Evolutionary conservation across 2,888 invertebrate species (phyloP), one percentile per base, ranked within the genome.

Genomic region (Caradrina kadenii): DNA sequence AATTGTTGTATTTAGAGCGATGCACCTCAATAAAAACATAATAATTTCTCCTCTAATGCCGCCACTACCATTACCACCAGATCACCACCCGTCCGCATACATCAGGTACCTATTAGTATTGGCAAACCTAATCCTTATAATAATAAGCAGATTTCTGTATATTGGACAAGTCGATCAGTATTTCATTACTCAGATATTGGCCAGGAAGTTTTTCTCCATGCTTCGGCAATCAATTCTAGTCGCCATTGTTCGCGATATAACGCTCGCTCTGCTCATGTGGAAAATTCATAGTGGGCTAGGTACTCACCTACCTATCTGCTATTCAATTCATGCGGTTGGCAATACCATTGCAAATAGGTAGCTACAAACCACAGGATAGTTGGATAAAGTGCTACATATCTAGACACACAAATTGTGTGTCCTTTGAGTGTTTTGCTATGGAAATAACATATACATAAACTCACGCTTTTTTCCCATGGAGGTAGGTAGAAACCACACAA

Each of bases 221-320:
- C 72, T 69, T 74, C 58, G 63, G 42, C 76, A 80, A 87, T 86
- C 86, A 82, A 88, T 90, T 88, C 71, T 77, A 82, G 78, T 72
- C 80, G 83, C 87, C 80, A 89, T 91, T 89, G 89, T 89, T 73
- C 53, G 68, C 63, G 31, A 63, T 73, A 76, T 73, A 80, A 69
- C 76, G 79, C 63, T 83, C 76, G 79, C 63, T 83, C 79, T 76
- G 79, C 55, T 82, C 81, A 86, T 86, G 87, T 87, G 85, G 86
- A 87, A 89, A 87, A 84, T 81, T 73, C 79, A 83, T 75, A 79
- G 68, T 76, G 59, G 68, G 65, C 54, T 71, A 73, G 78, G 62
- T 78, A 45, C 26, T 26, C 4, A 26, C 45, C 45, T 78, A 17
- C 17, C 17, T 17, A 73, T 64, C 71, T 69, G 63, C 64, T 74